Percentiles rank a stretch among this genome's conserved stretches.
Conservation (phyloP, 2,888 invertebrate species). For the Agrochola litura region DNA sequence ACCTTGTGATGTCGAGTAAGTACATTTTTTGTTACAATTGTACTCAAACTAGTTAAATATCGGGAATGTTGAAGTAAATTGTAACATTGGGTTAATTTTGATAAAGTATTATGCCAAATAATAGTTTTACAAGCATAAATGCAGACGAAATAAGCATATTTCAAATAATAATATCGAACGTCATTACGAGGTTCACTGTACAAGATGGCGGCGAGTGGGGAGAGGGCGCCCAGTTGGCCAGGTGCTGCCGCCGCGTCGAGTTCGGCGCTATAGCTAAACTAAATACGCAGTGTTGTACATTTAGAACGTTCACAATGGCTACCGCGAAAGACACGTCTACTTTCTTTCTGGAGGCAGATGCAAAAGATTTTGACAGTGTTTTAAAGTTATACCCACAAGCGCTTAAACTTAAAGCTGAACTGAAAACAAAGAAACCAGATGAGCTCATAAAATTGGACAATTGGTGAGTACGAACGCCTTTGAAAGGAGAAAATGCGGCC, state of each 20-base stretch:
- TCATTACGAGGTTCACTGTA: slow-evolving; percentile 86
- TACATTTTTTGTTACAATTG: slow-evolving; percentile 82
- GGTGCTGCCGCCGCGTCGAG: slow-evolving; percentile 91
- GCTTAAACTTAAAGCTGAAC: slow-evolving; percentile 96
- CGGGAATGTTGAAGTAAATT: slow-evolving; percentile 48
- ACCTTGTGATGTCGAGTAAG: slow-evolving; percentile 88
- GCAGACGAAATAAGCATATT: slow-evolving; percentile 76
- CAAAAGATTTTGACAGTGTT: slow-evolving; percentile 96
- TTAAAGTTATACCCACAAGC: slow-evolving; percentile 97
- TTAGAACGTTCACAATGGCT: slow-evolving; percentile 94
- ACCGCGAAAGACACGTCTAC: slow-evolving; percentile 97
- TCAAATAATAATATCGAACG: slow-evolving; percentile 88
- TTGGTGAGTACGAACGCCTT: slow-evolving; percentile 94
- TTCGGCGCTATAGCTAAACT: slow-evolving; percentile 91
- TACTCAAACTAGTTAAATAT: slow-evolving; percentile 60
- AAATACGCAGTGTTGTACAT: slow-evolving; percentile 90
- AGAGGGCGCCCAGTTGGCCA: slow-evolving; percentile 90
- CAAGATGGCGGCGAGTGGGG: slow-evolving; percentile 90
- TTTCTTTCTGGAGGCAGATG: slow-evolving; percentile 97
- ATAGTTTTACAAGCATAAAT: slow-evolving; percentile 68
- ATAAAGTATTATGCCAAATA: slow-evolving; percentile 57
- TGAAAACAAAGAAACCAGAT: slow-evolving; percentile 97
- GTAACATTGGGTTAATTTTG: slow-evolving; percentile 45
- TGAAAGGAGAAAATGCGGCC: slow-evolving; percentile 91
- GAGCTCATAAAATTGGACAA: slow-evolving; percentile 98